Evolutionary conservation across 2,797 vertebrate genomes (phyloP), one percentile per base, ranked within the genome.

Genomic region (Hippoglossus hippoglossus): DNA sequence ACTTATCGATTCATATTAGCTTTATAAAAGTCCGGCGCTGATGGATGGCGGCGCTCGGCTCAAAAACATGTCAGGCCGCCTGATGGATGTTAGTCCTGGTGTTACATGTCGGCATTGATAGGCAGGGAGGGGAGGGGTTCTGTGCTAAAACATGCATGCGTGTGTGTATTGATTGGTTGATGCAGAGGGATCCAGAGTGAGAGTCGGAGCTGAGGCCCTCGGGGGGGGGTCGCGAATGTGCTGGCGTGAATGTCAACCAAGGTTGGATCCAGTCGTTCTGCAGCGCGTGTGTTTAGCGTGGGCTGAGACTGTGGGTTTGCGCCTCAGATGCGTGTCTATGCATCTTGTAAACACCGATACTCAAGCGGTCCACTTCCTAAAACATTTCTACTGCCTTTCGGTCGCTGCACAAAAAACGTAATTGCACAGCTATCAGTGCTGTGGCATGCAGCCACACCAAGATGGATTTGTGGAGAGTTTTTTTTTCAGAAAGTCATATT

Each of bases 201-300:
- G 85, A 87, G 86, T 88, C 86, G 87, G 68, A 73, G 63, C 18
- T 39, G 9, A 12, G 51, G 73, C 82, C 87, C 83, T 58, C 2
- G 1, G 86, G 78, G 64, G 78, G 64, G 66, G 59, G 66, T 10
- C 1, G 28, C n/a, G 53, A 71, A 71, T 77, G 83, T 76, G 77
- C 78, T 25, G 54, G 63, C 64, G 26, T 89, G 90, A 92, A 93
- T 92, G 91, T 92, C 88, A 91, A n/a, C 74, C 89, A 91, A 92
- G 92, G 92, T 91, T 84, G 82, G 80, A 78, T 21, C 49, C 73
- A 71, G 72, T 18, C 65, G 28, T 63, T 67, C 60, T 60, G 68
- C 87, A 86, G 79, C 74, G 86, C 7, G 68, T 86, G 79, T 68
- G 70, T 86, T 70, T 69, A 26, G 41, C 36, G 64, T 44, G n/a